Evolutionary conservation across 2,797 vertebrate genomes (phyloP).

Genomic region (Erithacus rubecula): DNA sequence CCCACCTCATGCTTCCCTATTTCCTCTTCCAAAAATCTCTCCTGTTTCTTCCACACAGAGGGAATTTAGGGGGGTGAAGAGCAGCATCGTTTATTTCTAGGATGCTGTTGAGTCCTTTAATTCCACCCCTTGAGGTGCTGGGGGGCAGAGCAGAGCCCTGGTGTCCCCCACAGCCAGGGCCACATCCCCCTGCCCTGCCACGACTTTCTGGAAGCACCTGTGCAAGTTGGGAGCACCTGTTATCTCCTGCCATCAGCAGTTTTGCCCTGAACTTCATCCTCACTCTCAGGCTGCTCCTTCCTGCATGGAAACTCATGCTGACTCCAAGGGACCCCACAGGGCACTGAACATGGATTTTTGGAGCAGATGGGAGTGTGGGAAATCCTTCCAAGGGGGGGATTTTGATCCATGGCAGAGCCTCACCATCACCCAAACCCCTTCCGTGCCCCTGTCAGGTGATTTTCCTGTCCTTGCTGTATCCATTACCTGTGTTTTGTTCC

Average conservation of each 20-base stretch:
- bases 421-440: rapidly evolving
- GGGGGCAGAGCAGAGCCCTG: background rate
- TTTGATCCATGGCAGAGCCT: background rate
- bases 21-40: background rate
- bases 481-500: background rate
- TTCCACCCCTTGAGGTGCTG: rapidly evolving
- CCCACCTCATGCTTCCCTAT: rapidly evolving
- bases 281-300: background rate
- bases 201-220: background rate
- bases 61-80: background rate
- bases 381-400: background rate
- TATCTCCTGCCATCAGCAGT: background rate
- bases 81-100: rapidly evolving
- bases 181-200: background rate
- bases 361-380: rapidly evolving
- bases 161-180: background rate
- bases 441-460: rapidly evolving
- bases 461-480: background rate
- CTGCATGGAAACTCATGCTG: rapidly evolving
- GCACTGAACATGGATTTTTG: rapidly evolving
- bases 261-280: background rate
- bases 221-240: rapidly evolving
- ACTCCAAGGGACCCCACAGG: rapidly evolving
- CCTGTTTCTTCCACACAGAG: rapidly evolving
- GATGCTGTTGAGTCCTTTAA: rapidly evolving